A percentile compares a stretch with the other conserved stretches of the same genome.
phyloP scores from a whole-genome alignment of 2,113 vertebrate species.

The Lipophrys pholis region DNA sequence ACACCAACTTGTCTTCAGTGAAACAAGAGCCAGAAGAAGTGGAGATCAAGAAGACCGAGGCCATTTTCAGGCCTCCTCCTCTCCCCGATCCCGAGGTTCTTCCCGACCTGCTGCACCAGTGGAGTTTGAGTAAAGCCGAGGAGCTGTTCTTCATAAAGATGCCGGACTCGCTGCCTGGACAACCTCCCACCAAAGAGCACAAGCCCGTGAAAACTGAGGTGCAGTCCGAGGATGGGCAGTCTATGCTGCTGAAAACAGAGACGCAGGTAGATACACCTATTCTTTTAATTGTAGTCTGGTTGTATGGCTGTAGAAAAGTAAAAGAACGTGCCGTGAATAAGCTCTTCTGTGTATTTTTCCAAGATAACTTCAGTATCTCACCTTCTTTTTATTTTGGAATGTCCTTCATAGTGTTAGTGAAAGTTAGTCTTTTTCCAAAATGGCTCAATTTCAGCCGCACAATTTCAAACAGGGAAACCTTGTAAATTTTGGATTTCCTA shows the following conservation, averaged over 20 bases:
- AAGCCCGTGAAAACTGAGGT: conserved; percentile 89
- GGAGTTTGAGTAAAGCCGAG: conserved; percentile 87
- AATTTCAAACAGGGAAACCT: too few species aligned
- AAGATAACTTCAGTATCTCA: too few species aligned
- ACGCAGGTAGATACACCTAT: conserved; percentile 73
- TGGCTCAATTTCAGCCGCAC: too few species aligned
- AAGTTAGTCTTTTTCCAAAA: too few species aligned
- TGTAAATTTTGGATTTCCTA: too few species aligned
- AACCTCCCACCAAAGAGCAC: conserved; percentile 89
- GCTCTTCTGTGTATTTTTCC: too few species aligned
- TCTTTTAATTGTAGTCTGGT: not conserved
- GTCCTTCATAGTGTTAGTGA: too few species aligned
- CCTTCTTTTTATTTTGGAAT: too few species aligned
- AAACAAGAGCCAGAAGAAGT: conserved; percentile 90
- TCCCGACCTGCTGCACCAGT: conserved; percentile 85
- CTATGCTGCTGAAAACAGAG: conserved; percentile 90
- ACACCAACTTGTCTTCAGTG: conserved; percentile 74
- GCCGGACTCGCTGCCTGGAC: conserved; percentile 93
- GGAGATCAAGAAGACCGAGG: conserved; percentile 75
- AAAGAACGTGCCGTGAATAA: too few species aligned
- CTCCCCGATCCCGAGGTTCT: conserved; percentile 85
- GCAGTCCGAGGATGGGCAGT: conserved; percentile 90
- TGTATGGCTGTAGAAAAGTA: too few species aligned
- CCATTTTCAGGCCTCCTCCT: conserved; percentile 75
- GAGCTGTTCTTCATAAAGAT: conserved; percentile 95